Conservation (phyloP, 2,113 vertebrate genomes). For the Indicator indicator region DNA sequence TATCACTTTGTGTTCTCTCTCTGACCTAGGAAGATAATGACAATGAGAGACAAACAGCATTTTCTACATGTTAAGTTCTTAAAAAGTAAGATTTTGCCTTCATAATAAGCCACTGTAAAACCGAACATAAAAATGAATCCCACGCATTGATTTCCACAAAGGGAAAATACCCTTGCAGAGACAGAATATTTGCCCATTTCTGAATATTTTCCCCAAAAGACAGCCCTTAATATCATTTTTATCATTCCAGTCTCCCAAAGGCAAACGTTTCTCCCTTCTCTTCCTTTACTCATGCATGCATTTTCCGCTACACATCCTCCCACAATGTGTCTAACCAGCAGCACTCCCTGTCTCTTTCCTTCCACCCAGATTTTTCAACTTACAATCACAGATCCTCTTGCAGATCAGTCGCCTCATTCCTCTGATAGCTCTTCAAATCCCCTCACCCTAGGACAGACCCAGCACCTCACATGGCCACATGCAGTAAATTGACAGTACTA, state of each 20-base stretch:
- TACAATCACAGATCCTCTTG: constrained; percentile 98
- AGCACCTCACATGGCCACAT: constrained; percentile 80
- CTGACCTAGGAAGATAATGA: not conserved
- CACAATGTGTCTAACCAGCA: constrained; percentile 77
- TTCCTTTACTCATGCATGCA: constrained; percentile 70
- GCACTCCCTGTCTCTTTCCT: constrained; percentile 77
- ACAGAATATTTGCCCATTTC: not conserved
- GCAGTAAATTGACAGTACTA: constrained; percentile 57
- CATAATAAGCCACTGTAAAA: not conserved
- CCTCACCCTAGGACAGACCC: constrained; percentile 77
- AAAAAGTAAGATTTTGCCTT: not conserved
- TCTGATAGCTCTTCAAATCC: constrained; percentile 77
- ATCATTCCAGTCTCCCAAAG: not conserved
- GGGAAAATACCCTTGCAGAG: not conserved
- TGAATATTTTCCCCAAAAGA: not conserved
- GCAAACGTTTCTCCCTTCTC: constrained; percentile 62
- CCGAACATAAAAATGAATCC: not conserved
- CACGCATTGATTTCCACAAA: not conserved
- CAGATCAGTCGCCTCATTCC: constrained; percentile 98
- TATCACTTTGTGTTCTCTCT: constrained; percentile 38
- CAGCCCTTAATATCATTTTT: not conserved
- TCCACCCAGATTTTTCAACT: constrained; percentile 86
- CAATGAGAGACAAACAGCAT: constrained; percentile 15
- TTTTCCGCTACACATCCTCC: constrained; percentile 78
- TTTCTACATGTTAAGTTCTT: not conserved